phyloP scores from a whole-genome alignment of 1,140 invertebrate species.

The Vanessa tameamea region DNA sequence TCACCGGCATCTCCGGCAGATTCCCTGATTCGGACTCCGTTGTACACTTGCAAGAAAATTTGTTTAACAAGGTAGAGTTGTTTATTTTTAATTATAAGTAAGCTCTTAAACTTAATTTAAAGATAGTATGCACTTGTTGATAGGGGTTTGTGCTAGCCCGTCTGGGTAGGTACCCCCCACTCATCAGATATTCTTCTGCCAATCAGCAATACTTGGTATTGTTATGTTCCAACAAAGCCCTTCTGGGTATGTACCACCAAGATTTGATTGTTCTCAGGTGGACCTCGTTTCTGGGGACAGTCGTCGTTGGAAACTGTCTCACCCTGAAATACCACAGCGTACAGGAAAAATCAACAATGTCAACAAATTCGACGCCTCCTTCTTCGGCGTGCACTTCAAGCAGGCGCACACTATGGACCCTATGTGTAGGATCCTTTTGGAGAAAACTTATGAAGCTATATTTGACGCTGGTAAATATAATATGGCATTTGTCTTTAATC shows the following conservation, averaged over 20 bases:
- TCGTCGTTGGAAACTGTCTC: conserved; percentile 86
- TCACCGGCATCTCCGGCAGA: conserved; percentile 88
- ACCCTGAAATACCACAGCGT: conserved; percentile 86
- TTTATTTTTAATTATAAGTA: too few species aligned
- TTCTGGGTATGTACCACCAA: too few species aligned
- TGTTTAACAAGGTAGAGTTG: conserved; percentile 85
- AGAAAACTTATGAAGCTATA: conserved; percentile 92
- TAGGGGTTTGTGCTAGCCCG: too few species aligned
- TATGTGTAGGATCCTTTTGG: conserved; percentile 92
- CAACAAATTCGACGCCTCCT: conserved; percentile 90
- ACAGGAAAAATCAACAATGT: conserved; percentile 91
- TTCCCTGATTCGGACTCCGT: conserved; percentile 94
- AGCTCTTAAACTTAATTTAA: too few species aligned
- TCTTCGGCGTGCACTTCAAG: conserved; percentile 91
- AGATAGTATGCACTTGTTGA: too few species aligned
- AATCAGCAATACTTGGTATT: too few species aligned
- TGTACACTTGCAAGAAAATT: conserved; percentile 88
- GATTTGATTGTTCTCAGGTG: conserved; percentile 68
- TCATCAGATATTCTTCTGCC: too few species aligned
- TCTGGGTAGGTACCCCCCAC: too few species aligned
- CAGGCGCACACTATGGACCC: conserved; percentile 94
- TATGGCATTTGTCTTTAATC: too few species aligned
- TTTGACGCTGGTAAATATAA: conserved; percentile 88
- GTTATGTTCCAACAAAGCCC: too few species aligned
- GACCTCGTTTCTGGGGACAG: conserved; percentile 91